Percentiles rank a stretch among this genome's conserved stretches.
Evolutionary conservation across 2,797 vertebrate species (phyloP).

Genomic region (Psittacula echo): DNA sequence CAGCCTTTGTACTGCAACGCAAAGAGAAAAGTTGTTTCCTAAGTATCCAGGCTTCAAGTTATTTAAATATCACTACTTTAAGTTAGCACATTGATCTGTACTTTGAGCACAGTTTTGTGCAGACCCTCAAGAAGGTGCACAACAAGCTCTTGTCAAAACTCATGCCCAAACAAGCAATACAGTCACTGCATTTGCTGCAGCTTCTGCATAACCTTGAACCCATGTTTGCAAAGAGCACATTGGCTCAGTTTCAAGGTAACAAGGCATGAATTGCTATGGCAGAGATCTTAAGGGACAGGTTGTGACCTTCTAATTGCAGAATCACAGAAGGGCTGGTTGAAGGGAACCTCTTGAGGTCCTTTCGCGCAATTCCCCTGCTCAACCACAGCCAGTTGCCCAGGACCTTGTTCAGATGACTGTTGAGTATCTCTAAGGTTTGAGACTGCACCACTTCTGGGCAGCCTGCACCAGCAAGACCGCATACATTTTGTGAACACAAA

Average conservation of each 20-base stretch:
- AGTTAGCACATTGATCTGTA: not conserved
- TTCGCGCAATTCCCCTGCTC: not conserved
- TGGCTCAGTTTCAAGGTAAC: not conserved
- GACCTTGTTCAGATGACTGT: not conserved
- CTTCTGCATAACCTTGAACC: not conserved
- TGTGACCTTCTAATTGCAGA: not conserved
- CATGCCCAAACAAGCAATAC: not conserved
- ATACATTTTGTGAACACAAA: not conserved
- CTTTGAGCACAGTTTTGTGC: not conserved
- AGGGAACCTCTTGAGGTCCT: not conserved
- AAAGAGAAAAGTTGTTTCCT: not conserved
- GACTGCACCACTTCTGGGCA: not conserved
- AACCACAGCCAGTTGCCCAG: not conserved
- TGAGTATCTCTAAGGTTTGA: not conserved
- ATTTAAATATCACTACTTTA: not conserved
- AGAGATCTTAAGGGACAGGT: not conserved
- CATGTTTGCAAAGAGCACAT: not conserved
- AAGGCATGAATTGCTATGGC: not conserved
- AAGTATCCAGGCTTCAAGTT: not conserved
- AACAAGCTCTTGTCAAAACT: not conserved
- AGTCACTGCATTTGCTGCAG: not conserved
- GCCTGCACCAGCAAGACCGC: accelerated
- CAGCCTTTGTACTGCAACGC: accelerated
- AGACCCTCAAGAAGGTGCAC: not conserved
- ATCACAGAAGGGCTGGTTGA: not conserved